Percentiles rank a stretch among this genome's conserved stretches.
These are phyloP conservation scores for Amblyornis subalaris DNA, from an alignment of 2,113 vertebrate species.

Conservation along the genomic window DNA sequence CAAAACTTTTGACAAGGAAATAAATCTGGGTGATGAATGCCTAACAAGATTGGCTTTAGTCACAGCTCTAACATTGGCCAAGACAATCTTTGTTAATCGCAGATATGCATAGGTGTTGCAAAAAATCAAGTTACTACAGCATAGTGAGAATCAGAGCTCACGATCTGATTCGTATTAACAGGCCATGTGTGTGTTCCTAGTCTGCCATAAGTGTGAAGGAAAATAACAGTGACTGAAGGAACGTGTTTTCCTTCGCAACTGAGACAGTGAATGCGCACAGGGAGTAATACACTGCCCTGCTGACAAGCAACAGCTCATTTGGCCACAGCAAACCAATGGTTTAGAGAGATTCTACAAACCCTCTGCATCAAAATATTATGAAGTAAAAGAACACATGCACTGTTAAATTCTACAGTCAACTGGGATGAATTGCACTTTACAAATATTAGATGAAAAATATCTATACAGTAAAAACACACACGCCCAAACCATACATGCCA, in stretches of 20 bases:
- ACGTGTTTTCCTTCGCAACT: background rate
- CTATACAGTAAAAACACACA: background rate
- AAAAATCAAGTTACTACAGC: background rate
- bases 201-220: background rate
- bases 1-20: slow-evolving; percentile 33
- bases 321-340: background rate
- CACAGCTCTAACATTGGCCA: background rate
- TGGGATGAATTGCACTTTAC: background rate
- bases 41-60: background rate
- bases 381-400: background rate
- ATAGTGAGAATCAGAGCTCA: background rate
- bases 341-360: background rate
- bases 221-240: slow-evolving; percentile 16
- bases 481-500: background rate
- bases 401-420: background rate
- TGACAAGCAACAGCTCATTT: background rate
- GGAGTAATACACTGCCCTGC: background rate
- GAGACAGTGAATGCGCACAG: background rate
- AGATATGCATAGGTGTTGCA: background rate
- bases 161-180: background rate
- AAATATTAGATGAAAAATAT: background rate
- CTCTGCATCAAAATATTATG: background rate
- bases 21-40: slow-evolving; percentile 9
- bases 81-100: background rate
- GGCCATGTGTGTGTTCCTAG: slow-evolving; percentile 20